Evolutionary conservation across 2,113 vertebrate genomes (phyloP).

Genomic region (Azemiops feae): DNA sequence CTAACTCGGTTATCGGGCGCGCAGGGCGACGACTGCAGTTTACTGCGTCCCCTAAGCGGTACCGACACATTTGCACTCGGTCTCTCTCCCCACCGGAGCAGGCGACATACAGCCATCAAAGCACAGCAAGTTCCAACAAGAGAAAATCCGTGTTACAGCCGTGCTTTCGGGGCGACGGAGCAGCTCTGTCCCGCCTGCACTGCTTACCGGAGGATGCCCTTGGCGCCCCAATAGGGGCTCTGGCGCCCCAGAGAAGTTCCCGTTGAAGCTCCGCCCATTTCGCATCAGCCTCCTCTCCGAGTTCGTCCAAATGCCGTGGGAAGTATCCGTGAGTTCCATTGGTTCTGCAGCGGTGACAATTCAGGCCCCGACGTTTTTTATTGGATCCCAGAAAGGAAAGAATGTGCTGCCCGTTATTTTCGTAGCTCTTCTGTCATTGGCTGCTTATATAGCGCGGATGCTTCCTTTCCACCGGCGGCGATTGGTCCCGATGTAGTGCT

Average conservation of each 20-base stretch:
- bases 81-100: background rate
- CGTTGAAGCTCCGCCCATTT: constrained; percentile 13
- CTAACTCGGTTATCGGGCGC: background rate
- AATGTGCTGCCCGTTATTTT: constrained; percentile 11
- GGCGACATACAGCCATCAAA: background rate
- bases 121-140: background rate
- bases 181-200: accelerated
- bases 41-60: background rate
- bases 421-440: constrained; percentile 39
- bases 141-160: background rate
- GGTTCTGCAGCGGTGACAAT: constrained; percentile 37
- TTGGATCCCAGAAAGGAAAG: constrained; percentile 32
- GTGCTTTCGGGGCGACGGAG: background rate
- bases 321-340: constrained; percentile 26
- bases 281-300: constrained; percentile 31
- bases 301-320: constrained; percentile 20
- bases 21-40: background rate
- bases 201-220: accelerated
- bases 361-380: constrained; percentile 14
- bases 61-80: background rate
- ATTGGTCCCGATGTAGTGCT: background rate
- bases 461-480: constrained; percentile 24
- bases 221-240: background rate
- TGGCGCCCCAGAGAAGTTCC: accelerated
- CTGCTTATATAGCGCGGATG: constrained; percentile 16